Base-by-base conservation (phyloP, 2,888 invertebrate species). In the Autographa gamma region DNA sequence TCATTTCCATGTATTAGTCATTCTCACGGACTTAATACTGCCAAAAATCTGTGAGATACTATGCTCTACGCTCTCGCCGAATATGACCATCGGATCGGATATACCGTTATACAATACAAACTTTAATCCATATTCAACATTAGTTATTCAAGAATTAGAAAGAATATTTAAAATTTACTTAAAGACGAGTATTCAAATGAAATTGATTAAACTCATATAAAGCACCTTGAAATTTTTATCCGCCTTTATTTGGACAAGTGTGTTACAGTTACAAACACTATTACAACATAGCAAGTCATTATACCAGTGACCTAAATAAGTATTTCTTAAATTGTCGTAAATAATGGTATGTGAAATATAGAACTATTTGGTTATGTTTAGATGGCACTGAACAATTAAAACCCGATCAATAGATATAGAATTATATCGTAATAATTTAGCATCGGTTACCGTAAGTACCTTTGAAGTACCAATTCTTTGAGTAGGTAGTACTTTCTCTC, bases 171-270 rank as follows among this genome's bases (percentile, higher is more conserved):
- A n/a, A n/a, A n/a, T n/a, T n/a, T n/a, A n/a, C n/a, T n/a, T 13
- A 41, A 41, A 41, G 41, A 43, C 6, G 6, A 16, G 3, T 43
- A 43, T 14, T 43, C 16, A 16, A 43, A 43, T 43, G 6, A n/a
- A 48, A 48, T 48, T 48, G 48, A 48, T 48, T 48, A 48, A n/a
- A n/a, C 48, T 7, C 7, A 48, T 43, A 43, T 14, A 14, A 43
- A 14, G 16, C 16, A 43, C 52, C 52, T 54, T 54, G 54, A 54
- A 54, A 54, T 54, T 54, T 2, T 56, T 25, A 56, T 14, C 54
- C 54, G 14, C 54, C 19, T 56, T 19, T 56, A 56, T 56, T 56
- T 56, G 54, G 13, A 13, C 54, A 56, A 56, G 25, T 56, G 54
- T 56, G 3, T 13, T 2, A 56, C 4, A 56, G 25, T 11, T 25